These are phyloP conservation scores for Sicus ferrugineus DNA, from an alignment of 2,888 invertebrate genomes.

Conservation along the genomic window DNA sequence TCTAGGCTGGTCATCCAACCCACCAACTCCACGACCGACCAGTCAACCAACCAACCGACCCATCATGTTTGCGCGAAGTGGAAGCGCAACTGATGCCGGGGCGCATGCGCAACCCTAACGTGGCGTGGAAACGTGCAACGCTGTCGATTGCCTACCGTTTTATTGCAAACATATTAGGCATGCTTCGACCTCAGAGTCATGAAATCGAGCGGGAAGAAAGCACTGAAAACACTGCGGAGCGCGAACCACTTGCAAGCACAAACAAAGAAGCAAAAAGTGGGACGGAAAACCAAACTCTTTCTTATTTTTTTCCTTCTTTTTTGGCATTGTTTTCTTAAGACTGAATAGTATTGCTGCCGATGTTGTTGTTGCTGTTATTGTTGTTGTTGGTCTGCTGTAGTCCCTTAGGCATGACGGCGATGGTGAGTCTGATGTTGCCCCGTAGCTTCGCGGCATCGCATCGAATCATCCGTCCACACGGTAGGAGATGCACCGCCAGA, in stretches of 20 bases:
- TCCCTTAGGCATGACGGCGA: constrained; percentile 42
- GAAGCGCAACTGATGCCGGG: constrained; percentile 23
- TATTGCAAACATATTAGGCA: constrained; percentile 55
- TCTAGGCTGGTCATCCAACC: not conserved
- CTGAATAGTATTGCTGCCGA: constrained; percentile 7
- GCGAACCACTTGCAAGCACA: constrained; percentile 12
- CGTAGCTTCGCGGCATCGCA: constrained; percentile 37
- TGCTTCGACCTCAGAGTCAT: constrained; percentile 42
- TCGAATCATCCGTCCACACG: constrained; percentile 58
- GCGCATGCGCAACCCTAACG: constrained; percentile 31
- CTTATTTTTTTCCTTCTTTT: constrained; percentile 32
- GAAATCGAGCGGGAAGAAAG: constrained; percentile 28
- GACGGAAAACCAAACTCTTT: constrained; percentile 13
- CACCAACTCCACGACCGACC: not conserved
- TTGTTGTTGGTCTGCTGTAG: constrained; percentile 33
- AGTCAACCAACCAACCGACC: constrained; percentile 11
- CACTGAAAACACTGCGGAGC: not conserved
- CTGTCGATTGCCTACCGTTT: constrained; percentile 52
- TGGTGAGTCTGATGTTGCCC: constrained; percentile 44
- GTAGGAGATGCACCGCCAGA: constrained; percentile 57
- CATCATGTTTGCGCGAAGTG: constrained; percentile 5
- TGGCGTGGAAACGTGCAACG: constrained; percentile 38
- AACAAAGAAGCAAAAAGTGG: not conserved
- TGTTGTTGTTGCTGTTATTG: constrained; percentile 10
- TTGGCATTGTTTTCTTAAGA: constrained; percentile 6